These are phyloP conservation scores for Ophion ellenae DNA, from an alignment of 2,888 invertebrate genomes.

Conservation along the genomic window DNA sequence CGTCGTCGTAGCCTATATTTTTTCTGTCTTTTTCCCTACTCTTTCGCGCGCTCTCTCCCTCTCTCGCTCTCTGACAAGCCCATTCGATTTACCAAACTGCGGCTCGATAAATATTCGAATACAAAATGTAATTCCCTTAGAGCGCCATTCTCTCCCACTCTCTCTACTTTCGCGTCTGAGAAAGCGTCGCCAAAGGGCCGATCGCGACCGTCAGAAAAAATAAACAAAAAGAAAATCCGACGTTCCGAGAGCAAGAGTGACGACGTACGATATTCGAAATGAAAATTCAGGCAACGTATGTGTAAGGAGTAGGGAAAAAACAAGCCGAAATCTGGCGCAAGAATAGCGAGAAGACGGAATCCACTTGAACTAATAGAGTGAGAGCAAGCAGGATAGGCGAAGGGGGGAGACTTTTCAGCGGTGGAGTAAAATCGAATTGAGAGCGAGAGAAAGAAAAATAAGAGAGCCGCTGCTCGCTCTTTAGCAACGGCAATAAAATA, in stretches of 20 bases:
- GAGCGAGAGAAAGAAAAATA: constrained; percentile 2
- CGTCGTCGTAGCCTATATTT: not conserved
- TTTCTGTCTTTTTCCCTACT: not conserved
- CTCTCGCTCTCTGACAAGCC: not conserved
- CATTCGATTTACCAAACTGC: constrained; percentile 27
- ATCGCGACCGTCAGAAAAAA: not conserved
- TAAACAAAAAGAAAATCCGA: not conserved
- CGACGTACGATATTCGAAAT: constrained; percentile 24
- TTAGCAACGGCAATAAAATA: constrained; percentile 51
- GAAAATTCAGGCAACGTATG: constrained; percentile 30
- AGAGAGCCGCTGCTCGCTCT: constrained; percentile 30
- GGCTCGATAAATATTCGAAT: constrained; percentile 56
- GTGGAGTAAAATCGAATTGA: constrained; percentile 36
- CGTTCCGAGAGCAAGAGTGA: constrained; percentile 7
- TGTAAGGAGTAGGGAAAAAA: constrained; percentile 2
- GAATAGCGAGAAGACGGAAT: constrained; percentile 37
- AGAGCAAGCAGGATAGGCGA: constrained; percentile 8
- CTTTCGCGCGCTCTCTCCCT: not conserved
- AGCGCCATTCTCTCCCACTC: not conserved
- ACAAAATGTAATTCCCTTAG: constrained; percentile 57
- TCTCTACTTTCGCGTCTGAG: not conserved
- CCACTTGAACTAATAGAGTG: constrained; percentile 38
- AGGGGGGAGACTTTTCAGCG: constrained; percentile 32
- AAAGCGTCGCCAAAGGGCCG: too few species aligned
- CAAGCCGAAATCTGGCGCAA: constrained; percentile 24